phyloP scores from a whole-genome alignment of 1,140 invertebrate species.

The Drosophila carrolli region DNA sequence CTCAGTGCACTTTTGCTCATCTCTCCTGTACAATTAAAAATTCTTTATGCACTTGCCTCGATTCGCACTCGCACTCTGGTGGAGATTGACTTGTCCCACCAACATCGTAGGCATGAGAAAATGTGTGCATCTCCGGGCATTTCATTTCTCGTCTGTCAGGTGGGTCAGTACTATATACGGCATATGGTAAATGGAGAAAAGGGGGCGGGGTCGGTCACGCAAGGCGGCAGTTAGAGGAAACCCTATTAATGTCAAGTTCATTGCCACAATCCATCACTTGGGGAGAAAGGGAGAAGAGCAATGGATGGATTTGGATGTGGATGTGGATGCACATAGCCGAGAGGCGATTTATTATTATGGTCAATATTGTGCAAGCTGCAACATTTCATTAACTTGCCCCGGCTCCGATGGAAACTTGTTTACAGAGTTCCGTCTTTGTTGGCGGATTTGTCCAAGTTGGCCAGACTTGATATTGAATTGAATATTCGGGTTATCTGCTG shows the following conservation, averaged over 20 bases:
- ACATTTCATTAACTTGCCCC: slow-evolving; percentile 31
- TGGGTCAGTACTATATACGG: slow-evolving; percentile 14
- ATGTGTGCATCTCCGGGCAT: slow-evolving; percentile 16
- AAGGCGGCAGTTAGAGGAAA: slow-evolving; percentile 51
- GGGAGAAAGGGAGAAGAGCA: neutral
- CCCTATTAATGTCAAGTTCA: slow-evolving; percentile 84
- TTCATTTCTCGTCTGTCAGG: neutral
- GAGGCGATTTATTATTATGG: slow-evolving; percentile 32
- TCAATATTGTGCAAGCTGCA: slow-evolving; percentile 16
- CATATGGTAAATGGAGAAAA: neutral
- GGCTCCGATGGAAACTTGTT: slow-evolving; percentile 22
- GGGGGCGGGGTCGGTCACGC: slow-evolving; percentile 46
- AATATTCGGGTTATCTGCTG: slow-evolving; percentile 32
- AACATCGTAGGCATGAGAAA: slow-evolving; percentile 34
- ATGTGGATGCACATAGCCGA: slow-evolving; percentile 2
- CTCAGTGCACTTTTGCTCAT: neutral
- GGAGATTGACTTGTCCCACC: slow-evolving; percentile 41
- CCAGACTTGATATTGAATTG: neutral
- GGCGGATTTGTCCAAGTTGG: slow-evolving; percentile 21
- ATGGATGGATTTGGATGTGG: neutral
- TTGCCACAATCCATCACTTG: slow-evolving; percentile 66
- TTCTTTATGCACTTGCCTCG: slow-evolving; percentile 31
- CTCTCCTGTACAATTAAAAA: slow-evolving; percentile 36
- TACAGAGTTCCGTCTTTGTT: slow-evolving; percentile 9
- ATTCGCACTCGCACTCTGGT: slow-evolving; percentile 22